phyloP scores from a whole-genome alignment of 1,140 invertebrate genomes.

The Zaprionus vittiger region DNA sequence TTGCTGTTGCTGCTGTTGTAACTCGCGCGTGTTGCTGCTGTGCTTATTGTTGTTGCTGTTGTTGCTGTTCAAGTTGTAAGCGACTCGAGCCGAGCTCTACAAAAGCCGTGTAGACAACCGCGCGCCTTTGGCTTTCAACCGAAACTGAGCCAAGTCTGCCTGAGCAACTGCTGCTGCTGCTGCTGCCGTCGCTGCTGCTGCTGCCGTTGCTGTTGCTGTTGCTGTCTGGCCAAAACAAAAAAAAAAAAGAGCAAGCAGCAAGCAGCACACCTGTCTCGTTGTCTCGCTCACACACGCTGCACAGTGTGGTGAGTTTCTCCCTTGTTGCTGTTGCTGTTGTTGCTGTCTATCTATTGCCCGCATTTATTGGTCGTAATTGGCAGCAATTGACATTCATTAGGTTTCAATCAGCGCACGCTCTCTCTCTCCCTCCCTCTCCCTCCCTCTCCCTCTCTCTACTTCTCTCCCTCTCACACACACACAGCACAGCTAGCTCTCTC shows the following conservation, averaged over 20 bases:
- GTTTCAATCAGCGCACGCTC: constrained; percentile 65
- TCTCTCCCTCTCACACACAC: not conserved
- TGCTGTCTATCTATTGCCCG: constrained; percentile 62
- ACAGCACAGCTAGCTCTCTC: not conserved
- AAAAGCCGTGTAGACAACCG: constrained; percentile 65
- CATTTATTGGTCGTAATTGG: constrained; percentile 84
- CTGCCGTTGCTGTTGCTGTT: constrained; percentile 1
- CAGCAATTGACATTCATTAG: constrained; percentile 84
- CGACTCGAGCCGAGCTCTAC: constrained; percentile 32
- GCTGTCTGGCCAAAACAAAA: not conserved
- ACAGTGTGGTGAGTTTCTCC: constrained; percentile 56
- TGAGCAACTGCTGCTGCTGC: constrained; percentile 12
- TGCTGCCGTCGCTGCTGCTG: constrained; percentile 6
- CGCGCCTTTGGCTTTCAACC: constrained; percentile 79
- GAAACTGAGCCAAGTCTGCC: constrained; percentile 62
- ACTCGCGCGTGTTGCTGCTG: not conserved
- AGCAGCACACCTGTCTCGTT: constrained; percentile 39
- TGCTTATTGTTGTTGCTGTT: not conserved
- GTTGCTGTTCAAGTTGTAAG: constrained; percentile 11
- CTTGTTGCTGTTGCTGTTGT: constrained; percentile 14
- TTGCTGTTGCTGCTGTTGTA: not conserved
- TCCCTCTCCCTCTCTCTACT: not conserved
- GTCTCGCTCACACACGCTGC: constrained; percentile 60
- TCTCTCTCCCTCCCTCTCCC: not conserved
- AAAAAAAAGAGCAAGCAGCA: not conserved